Conservation (phyloP, 2,797 vertebrate species). For the Protonibea diacanthus region DNA sequence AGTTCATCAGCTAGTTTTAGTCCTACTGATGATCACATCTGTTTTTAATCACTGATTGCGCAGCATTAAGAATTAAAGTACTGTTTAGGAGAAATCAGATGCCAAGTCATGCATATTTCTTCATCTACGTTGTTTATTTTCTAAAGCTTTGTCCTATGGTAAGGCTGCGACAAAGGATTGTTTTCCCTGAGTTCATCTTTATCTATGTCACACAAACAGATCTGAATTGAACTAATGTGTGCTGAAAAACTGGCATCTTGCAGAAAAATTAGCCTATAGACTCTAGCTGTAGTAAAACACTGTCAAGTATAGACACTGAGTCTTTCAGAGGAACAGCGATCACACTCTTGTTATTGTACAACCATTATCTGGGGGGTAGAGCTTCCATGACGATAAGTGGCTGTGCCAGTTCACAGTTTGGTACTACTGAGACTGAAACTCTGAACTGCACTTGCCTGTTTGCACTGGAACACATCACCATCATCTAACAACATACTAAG, state of each 20-base stretch:
- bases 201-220: neutral
- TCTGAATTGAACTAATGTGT: neutral
- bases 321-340: conserved; percentile 35
- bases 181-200: neutral
- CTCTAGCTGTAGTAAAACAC: neutral
- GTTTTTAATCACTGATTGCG: neutral
- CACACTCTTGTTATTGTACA: conserved; percentile 37
- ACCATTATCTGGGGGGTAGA: conserved; percentile 17
- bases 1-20: neutral
- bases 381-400: conserved; percentile 17
- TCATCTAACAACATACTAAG: conserved; percentile 3
- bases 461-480: neutral
- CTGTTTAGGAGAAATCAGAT: neutral
- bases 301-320: conserved; percentile 13
- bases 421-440: conserved; percentile 1
- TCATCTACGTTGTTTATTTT: too few species aligned
- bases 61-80: neutral
- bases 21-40: neutral
- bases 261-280: neutral
- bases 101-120: neutral
- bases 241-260: neutral
- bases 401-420: conserved; percentile 18
- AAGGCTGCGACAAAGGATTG: neutral
- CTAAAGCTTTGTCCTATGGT: too few species aligned
- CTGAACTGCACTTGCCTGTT: conserved; percentile 1